A percentile compares a stretch with the other conserved stretches of the same genome.
Evolutionary conservation across 2,888 invertebrate genomes (phyloP).

Genomic region (Chydorus sphaericus): DNA sequence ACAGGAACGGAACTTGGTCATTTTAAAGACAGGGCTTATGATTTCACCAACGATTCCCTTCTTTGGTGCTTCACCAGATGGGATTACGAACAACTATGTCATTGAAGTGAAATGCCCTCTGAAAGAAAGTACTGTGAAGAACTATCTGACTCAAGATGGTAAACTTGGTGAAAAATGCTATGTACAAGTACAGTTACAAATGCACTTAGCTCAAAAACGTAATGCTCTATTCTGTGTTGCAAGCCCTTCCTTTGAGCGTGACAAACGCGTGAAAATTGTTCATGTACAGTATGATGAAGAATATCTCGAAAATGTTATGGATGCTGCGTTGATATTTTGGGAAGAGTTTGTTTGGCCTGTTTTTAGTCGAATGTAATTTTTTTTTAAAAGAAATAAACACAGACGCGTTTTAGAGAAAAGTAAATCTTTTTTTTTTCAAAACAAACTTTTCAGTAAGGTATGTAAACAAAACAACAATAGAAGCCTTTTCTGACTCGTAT

Average conservation of each 20-base stretch:
- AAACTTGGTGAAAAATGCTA: conserved; percentile 16
- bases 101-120: conserved; percentile 13
- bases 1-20: background rate
- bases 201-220: conserved; percentile 20
- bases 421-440: too few species aligned
- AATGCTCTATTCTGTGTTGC: conserved; percentile 22
- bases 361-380: too few species aligned
- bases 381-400: too few species aligned
- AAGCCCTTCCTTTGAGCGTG: conserved; percentile 20
- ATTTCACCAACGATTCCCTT: background rate
- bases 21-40: background rate
- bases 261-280: conserved; percentile 17
- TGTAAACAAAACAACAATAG: too few species aligned
- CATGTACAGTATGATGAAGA: background rate
- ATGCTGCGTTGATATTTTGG: background rate
- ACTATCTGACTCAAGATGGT: conserved; percentile 2
- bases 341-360: background rate
- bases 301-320: background rate
- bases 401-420: too few species aligned
- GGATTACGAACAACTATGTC: conserved; percentile 11
- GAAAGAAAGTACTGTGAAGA: background rate
- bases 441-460: too few species aligned
- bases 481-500: too few species aligned
- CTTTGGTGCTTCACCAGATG: conserved; percentile 16
- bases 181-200: conserved; percentile 23